These are phyloP conservation scores for Lordiphosa stackelbergi DNA, from an alignment of 1,140 invertebrate species.

Conservation along the genomic window DNA sequence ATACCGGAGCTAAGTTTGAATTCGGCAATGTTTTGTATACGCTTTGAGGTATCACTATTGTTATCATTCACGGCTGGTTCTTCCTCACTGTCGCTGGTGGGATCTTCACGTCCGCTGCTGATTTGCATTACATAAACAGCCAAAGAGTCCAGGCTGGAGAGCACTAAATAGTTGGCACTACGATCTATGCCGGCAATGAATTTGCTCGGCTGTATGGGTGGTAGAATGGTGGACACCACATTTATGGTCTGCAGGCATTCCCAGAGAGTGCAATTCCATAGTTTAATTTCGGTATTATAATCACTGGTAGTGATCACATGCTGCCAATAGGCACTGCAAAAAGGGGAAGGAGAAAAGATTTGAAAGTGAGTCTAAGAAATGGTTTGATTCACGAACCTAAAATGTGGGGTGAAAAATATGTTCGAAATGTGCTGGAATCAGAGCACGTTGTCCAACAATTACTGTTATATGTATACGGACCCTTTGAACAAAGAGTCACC, in stretches of 20 bases:
- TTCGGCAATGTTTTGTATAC: slow-evolving; percentile 84
- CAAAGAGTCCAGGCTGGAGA: slow-evolving; percentile 89
- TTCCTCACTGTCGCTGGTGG: slow-evolving; percentile 33
- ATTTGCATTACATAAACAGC: slow-evolving; percentile 89
- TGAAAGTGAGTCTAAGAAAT: no score
- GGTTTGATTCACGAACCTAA: no score
- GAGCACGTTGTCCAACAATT: no score
- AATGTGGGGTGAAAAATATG: no score
- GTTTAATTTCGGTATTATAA: slow-evolving; percentile 92
- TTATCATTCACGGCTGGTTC: slow-evolving; percentile 30
- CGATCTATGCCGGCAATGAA: slow-evolving; percentile 89
- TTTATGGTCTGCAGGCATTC: slow-evolving; percentile 91
- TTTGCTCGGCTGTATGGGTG: slow-evolving; percentile 70
- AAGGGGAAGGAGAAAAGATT: no score
- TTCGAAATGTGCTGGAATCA: no score
- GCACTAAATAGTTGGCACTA: slow-evolving; percentile 87
- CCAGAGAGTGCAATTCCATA: slow-evolving; percentile 97
- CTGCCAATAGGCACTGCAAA: slow-evolving; percentile 84
- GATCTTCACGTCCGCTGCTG: slow-evolving; percentile 62
- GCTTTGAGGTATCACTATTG: slow-evolving; percentile 16
- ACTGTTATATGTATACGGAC: no score
- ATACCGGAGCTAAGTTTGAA: slow-evolving; percentile 90
- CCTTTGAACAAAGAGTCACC: no score
- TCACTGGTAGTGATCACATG: slow-evolving; percentile 93
- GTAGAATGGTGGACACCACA: slow-evolving; percentile 78